These are phyloP conservation scores for Hypomecis punctinalis DNA, from an alignment of 2,888 invertebrate genomes.

Conservation along the genomic window DNA sequence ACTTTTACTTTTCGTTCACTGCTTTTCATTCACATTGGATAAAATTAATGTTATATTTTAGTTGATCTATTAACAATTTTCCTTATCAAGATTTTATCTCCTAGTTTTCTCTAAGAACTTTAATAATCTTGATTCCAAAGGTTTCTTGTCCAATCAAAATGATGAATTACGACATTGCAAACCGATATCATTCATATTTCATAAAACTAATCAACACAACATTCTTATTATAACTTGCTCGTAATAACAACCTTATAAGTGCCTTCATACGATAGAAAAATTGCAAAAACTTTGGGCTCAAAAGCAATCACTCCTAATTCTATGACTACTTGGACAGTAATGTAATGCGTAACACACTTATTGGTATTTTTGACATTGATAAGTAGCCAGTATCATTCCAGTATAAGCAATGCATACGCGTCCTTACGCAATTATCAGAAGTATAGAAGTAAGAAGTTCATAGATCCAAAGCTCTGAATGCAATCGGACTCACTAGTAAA, in stretches of 20 bases:
- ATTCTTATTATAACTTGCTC: constrained; percentile 9
- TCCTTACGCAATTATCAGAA: no score
- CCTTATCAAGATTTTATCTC: neutral
- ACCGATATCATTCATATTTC: constrained; percentile 14
- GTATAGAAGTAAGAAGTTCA: no score
- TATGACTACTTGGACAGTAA: no score
- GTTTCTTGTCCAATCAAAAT: constrained; percentile 8
- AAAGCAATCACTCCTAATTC: no score
- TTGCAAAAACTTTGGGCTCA: constrained; percentile 23
- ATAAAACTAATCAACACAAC: constrained; percentile 12
- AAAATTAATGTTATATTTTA: no score
- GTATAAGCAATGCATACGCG: no score
- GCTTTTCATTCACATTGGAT: no score
- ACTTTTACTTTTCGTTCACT: no score
- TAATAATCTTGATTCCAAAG: neutral
- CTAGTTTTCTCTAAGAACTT: neutral
- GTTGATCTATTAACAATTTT: no score
- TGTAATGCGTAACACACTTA: neutral
- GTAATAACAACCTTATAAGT: constrained; percentile 13
- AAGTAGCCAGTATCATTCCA: neutral
- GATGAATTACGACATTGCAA: constrained; percentile 1
- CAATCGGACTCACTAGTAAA: neutral
- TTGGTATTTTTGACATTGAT: neutral
- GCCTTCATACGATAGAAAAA: constrained; percentile 13
- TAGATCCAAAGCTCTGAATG: neutral